These are phyloP conservation scores for Sebastes kiyomatsui DNA, from an alignment of 2,797 vertebrate species.

Conservation along the genomic window DNA sequence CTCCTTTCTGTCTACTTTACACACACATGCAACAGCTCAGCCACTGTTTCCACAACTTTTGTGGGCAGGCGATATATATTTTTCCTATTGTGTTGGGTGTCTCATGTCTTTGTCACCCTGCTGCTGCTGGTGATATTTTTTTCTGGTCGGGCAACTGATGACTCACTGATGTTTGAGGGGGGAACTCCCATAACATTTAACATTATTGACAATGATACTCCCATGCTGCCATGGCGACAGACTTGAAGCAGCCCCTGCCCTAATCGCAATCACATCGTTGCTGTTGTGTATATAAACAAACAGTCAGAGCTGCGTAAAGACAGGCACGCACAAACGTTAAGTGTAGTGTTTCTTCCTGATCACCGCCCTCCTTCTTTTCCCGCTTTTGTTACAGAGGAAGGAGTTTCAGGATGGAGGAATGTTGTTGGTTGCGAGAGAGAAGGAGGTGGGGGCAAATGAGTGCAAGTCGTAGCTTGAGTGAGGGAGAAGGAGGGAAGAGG, in stretches of 20 bases:
- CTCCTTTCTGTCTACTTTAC: conserved; percentile 1
- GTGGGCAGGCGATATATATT: conserved; percentile 7
- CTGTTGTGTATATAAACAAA: conserved; percentile 23
- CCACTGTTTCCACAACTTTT: conserved; percentile 31
- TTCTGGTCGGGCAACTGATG: conserved; percentile 34
- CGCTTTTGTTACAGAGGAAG: conserved; percentile 58
- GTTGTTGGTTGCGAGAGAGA: conserved; percentile 56
- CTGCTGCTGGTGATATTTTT: conserved; percentile 38
- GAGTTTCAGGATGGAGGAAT: conserved; percentile 71
- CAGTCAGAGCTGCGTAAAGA: background rate
- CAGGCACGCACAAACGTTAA: background rate
- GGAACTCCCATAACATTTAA: conserved; percentile 59
- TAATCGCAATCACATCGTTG: conserved; percentile 26
- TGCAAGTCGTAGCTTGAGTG: conserved; percentile 67
- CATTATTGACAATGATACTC: conserved; percentile 46
- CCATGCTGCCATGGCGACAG: conserved; percentile 68
- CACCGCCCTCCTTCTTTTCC: conserved; percentile 53
- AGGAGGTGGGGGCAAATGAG: conserved; percentile 39
- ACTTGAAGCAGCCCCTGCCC: conserved; percentile 4
- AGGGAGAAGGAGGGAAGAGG: conserved; percentile 35
- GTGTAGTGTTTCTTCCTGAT: conserved; percentile 28
- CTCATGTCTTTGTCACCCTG: conserved; percentile 54
- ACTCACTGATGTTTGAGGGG: conserved; percentile 63
- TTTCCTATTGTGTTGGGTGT: conserved; percentile 32
- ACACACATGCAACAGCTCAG: conserved; percentile 25